Conservation (phyloP, 2,888 invertebrate species). For the Cerceris ruficornis region DNA sequence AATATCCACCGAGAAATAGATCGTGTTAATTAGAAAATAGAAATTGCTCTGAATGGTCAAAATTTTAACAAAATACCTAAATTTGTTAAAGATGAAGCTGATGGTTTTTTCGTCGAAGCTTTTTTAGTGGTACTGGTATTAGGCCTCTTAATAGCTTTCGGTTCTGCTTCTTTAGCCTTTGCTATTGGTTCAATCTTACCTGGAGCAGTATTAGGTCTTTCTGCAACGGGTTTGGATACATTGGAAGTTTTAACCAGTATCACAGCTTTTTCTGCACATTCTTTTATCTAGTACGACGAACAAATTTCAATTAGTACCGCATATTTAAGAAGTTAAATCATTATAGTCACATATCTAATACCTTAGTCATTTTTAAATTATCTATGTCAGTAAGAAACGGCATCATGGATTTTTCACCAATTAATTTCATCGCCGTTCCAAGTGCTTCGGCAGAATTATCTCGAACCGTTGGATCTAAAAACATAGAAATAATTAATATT, state of each 20-base stretch:
- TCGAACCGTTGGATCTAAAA: constrained; percentile 93
- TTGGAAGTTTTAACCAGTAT: constrained; percentile 88
- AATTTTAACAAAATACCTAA: constrained; percentile 47
- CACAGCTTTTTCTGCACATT: constrained; percentile 96
- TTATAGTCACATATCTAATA: constrained; percentile 62
- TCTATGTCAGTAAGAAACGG: constrained; percentile 95
- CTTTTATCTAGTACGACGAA: constrained; percentile 87
- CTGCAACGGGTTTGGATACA: constrained; percentile 84
- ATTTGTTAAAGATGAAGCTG: constrained; percentile 68
- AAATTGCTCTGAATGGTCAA: not conserved
- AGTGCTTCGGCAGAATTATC: constrained; percentile 96
- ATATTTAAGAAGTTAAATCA: not conserved
- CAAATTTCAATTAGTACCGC: constrained; percentile 5
- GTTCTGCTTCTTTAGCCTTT: constrained; percentile 55
- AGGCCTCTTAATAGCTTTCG: constrained; percentile 68
- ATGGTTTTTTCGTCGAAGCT: constrained; percentile 75
- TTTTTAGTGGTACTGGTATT: constrained; percentile 76
- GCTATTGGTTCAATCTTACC: constrained; percentile 80
- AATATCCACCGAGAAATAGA: constrained; percentile 60
- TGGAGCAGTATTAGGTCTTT: constrained; percentile 83
- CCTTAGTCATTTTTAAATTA: constrained; percentile 94
- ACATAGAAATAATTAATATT: not conserved
- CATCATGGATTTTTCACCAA: constrained; percentile 94
- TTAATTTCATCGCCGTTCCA: constrained; percentile 96
- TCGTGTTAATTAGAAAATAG: not conserved